Base-by-base conservation (phyloP, 2,797 vertebrate species). In the Mus minutoides region DNA sequence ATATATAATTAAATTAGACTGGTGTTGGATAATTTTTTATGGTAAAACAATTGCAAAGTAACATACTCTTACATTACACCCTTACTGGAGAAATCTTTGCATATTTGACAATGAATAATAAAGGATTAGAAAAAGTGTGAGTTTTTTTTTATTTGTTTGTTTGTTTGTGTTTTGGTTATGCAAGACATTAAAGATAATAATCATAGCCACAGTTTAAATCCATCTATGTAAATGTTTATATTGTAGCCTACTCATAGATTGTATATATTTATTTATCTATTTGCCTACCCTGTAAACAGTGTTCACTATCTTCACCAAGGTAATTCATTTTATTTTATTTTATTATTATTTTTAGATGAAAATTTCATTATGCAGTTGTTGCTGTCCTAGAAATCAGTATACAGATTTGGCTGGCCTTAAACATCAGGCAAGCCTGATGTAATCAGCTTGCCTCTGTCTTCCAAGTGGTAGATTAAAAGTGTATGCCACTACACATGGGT, bases 1-100 rank as follows among this genome's bases (percentile, higher is more conserved):
- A 76, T 96, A 98, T 97, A 96, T 98, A 97, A 98, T 97, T 97
- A 77, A 98, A 96, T 98, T 97, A 97, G 67, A 94, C 14, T n/a
- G 97, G 95, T 96, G 94, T 96, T 97, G 60, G 76, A 87, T n/a
- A 94, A 77, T 11, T 85, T 78, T 91, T 84, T 91, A 95, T 97
- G 1, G 79, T 94, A 77, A 71, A 93, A 94, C 22, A 90, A 80
- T 96, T 91, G 85, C 84, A 94, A 88, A 96, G 92, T 94, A 6
- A 40, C 96, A 97, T 96, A 64, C 54, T 94, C 56, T 96, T 88
- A 95, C 92, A 85, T 73, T 93, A 91, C 96, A 3, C 0, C 29
- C 83, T 98, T 95, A 97, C 92, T 96, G 64, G 29, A 97, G n/a
- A 71, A 97, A 17, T 95, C 69, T 97, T 87, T 96, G 46, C 96